Evolutionary conservation across 1,140 invertebrate genomes (phyloP).

Genomic region (Rhopalosiphum maidis): DNA sequence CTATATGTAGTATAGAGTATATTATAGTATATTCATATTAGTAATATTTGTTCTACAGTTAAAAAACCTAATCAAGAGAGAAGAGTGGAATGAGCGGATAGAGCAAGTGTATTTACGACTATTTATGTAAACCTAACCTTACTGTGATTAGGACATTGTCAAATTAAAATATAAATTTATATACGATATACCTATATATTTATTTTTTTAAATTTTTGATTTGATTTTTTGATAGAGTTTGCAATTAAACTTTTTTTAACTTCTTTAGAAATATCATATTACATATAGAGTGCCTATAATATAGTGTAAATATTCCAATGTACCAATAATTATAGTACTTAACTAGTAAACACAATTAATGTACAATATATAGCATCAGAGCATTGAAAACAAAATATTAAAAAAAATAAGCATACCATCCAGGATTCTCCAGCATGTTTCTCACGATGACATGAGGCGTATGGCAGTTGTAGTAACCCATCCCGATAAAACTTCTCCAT

Average conservation of each 20-base stretch:
- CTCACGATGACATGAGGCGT: conserved; percentile 94
- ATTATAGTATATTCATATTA: no score
- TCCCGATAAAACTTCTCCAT: conserved; percentile 96
- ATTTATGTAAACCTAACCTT: no score
- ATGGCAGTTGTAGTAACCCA: conserved; percentile 98
- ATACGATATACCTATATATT: neutral
- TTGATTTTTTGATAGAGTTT: neutral
- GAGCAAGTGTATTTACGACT: no score
- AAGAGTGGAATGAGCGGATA: no score
- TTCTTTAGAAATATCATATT: neutral
- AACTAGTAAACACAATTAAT: neutral
- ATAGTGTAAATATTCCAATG: neutral
- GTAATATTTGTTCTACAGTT: no score
- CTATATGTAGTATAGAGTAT: no score
- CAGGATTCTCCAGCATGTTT: conserved; percentile 99
- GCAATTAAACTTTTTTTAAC: no score
- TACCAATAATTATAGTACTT: neutral
- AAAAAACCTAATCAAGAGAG: no score
- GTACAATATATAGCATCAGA: neutral
- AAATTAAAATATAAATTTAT: neutral
- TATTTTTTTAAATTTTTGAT: neutral
- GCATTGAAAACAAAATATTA: neutral
- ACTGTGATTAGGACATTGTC: neutral
- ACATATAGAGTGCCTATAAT: neutral
- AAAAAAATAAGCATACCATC: conserved; percentile 74